Base-by-base conservation (phyloP, 1,140 invertebrate genomes). In the Conus ventricosus region DNA sequence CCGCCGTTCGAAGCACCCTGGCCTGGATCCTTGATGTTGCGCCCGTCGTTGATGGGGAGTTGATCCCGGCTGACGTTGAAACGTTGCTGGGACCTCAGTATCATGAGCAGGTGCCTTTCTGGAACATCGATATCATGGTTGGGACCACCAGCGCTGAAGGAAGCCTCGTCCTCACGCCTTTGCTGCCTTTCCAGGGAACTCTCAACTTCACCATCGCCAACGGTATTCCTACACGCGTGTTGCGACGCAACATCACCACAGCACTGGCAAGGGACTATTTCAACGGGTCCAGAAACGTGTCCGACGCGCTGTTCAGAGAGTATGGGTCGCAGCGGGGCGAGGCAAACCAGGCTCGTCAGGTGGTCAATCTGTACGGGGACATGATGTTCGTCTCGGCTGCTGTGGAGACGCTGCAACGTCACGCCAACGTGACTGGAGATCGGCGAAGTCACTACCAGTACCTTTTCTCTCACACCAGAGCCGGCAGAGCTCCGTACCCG, bases 101-200 rank as follows among this genome's bases (percentile, higher is more conserved):
- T 60, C 63, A 25, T 89, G 84, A 57, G 17, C 85, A 60, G 20
- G 84, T 88, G 27, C 88, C 88, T 23, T 85, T 89, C 17, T 86
- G 82, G 51, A 54, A 57, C 20, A 54, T 91, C 6, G 91, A 92
- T 78, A 67, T 92, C 23, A 88, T 92, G 88, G 90, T 91, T 17
- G 91, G 91, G 4, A 88, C 89, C 17, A 92, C 90, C 63, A 90
- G 83, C 60, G 91, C 89, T 1, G 91, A 92, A 63, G 91, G 91
- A 4, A 86, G 86, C 57, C 67, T 92, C 20, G 85, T 90, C 57
- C 87, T 88, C 39, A 5, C 76, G 27, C 84, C 82, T 25, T 15
- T 87, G 15, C 76, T 87, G 57, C 54, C 71, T 3, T 87, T 89
- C 54, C 87, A 91, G 76, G 20, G 82, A 60, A 10, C 80, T 25